These are phyloP conservation scores for Hartigia nigra DNA, from an alignment of 2,888 invertebrate genomes.

Conservation along the genomic window DNA sequence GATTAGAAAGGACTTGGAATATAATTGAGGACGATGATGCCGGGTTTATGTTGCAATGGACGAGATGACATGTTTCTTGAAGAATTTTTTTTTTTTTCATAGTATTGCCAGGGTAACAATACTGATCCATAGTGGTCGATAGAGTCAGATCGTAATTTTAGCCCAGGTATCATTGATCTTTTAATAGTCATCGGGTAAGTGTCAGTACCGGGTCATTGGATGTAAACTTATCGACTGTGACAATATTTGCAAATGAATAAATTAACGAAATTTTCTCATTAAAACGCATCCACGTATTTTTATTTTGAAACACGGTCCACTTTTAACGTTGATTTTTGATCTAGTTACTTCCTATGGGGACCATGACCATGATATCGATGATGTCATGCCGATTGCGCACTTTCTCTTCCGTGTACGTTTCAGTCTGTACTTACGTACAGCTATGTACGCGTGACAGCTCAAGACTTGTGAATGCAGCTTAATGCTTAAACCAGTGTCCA, in stretches of 20 bases:
- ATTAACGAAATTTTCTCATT: neutral
- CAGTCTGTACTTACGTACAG: neutral
- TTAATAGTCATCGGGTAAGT: neutral
- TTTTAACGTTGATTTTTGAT: constrained; percentile 25
- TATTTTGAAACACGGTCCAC: neutral
- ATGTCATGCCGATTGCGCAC: constrained; percentile 48
- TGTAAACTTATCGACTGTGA: neutral
- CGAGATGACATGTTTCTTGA: neutral
- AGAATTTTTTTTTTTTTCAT: neutral
- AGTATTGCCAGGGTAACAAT: neutral
- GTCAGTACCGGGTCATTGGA: constrained; percentile 5
- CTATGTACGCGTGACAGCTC: neutral
- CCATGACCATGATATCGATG: constrained; percentile 55
- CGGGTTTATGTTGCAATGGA: neutral
- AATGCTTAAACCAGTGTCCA: neutral
- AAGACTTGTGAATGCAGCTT: neutral
- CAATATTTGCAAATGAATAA: neutral
- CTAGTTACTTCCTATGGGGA: constrained; percentile 37
- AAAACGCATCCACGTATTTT: neutral
- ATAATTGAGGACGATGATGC: neutral
- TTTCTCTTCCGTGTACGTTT: constrained; percentile 51
- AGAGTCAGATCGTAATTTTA: constrained; percentile 1
- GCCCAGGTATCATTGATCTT: neutral
- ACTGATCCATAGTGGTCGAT: neutral
- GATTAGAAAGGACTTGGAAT: neutral